These are phyloP conservation scores for Cryptoprocta ferox DNA, from an alignment of 2,797 vertebrate genomes.

Conservation along the genomic window DNA sequence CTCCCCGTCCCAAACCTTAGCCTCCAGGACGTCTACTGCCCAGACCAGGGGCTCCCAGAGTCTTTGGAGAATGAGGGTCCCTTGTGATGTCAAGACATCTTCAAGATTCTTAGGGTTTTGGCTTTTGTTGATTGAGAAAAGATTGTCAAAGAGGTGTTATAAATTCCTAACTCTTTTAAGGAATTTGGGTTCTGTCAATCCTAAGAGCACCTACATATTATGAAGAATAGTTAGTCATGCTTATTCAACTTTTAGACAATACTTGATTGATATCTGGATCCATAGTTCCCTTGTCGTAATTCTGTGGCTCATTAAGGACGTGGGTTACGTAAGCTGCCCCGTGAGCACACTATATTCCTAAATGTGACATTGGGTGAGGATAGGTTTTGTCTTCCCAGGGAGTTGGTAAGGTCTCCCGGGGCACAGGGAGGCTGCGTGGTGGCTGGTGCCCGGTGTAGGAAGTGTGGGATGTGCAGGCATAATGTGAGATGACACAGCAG, in stretches of 20 bases:
- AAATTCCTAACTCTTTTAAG: neutral
- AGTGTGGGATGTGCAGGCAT: accelerated
- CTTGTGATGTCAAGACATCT: neutral
- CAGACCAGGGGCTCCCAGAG: neutral
- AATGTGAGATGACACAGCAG: neutral
- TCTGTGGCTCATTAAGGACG: neutral
- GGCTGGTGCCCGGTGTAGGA: neutral
- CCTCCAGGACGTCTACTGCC: neutral
- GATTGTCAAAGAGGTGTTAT: neutral
- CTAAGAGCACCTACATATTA: too few relatives aligned
- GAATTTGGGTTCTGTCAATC: neutral
- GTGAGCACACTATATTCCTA: neutral
- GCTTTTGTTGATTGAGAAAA: neutral
- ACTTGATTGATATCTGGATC: neutral
- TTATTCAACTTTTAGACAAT: neutral
- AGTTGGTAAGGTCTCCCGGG: neutral
- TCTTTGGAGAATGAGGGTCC: neutral
- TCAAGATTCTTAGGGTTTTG: neutral
- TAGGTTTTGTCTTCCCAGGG: neutral
- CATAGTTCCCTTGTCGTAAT: neutral
- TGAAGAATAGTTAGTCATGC: neutral
- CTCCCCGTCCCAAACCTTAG: accelerated
- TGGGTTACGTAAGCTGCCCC: accelerated
- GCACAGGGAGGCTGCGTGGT: accelerated
- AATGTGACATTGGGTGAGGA: neutral